These are phyloP conservation scores for Drosophila takahashii DNA, from an alignment of 1,140 invertebrate species.

Conservation along the genomic window DNA sequence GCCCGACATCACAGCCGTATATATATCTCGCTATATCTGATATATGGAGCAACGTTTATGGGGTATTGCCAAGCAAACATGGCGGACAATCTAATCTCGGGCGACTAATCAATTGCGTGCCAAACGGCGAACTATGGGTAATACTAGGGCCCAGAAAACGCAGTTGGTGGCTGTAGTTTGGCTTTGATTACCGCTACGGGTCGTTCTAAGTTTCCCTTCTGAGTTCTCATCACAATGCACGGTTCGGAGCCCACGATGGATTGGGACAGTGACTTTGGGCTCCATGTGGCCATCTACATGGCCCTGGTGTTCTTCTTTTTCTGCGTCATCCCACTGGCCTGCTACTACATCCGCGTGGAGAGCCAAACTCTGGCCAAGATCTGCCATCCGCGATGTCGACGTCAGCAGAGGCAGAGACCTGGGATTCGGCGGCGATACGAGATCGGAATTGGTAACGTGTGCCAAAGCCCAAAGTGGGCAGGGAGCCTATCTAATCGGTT, in stretches of 20 bases:
- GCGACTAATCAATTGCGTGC: slow-evolving; percentile 39
- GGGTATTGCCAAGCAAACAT: slow-evolving; percentile 29
- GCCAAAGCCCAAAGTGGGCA: slow-evolving; percentile 61
- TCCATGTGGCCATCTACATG: slow-evolving; percentile 56
- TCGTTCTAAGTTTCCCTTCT: not conserved
- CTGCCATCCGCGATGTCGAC: slow-evolving; percentile 54
- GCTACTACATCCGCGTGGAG: slow-evolving; percentile 69
- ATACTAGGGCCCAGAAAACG: slow-evolving; percentile 21
- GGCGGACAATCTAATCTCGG: slow-evolving; percentile 45
- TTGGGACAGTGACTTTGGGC: slow-evolving; percentile 31
- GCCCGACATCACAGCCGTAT: not conserved
- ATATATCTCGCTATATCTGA: slow-evolving; percentile 26
- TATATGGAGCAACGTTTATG: slow-evolving; percentile 39
- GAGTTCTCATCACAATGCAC: not conserved
- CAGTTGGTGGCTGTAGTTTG: slow-evolving; percentile 44
- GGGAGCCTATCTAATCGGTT: slow-evolving; percentile 62
- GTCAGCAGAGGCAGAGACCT: slow-evolving; percentile 24
- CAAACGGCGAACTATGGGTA: slow-evolving; percentile 29
- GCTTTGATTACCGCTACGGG: slow-evolving; percentile 11
- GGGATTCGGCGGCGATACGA: slow-evolving; percentile 22
- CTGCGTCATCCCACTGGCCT: slow-evolving; percentile 61
- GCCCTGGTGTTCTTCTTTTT: slow-evolving; percentile 53
- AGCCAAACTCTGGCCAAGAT: slow-evolving; percentile 62
- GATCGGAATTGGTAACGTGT: slow-evolving; percentile 74
- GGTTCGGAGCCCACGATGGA: slow-evolving; percentile 27